Conservation (phyloP, 2,113 vertebrate genomes). For the Paraplagusia blochii region DNA sequence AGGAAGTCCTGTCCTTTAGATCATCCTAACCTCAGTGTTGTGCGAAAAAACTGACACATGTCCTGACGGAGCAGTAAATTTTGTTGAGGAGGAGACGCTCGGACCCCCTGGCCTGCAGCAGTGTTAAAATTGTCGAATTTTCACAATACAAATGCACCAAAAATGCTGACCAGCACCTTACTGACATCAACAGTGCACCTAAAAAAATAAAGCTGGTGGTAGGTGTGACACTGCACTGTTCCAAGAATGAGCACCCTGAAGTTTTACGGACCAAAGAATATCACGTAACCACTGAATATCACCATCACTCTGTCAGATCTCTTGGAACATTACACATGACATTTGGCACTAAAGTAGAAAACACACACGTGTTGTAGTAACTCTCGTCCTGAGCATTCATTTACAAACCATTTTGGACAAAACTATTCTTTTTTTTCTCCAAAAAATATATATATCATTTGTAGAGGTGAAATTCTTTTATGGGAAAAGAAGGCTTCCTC, state of each 20-base stretch:
- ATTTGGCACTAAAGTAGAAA: conserved; percentile 62
- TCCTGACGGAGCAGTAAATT: no score
- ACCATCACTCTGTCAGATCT: conserved; percentile 22
- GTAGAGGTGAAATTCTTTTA: conserved; percentile 14
- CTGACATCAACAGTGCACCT: conserved; percentile 16
- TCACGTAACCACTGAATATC: conserved; percentile 19
- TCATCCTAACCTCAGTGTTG: no score
- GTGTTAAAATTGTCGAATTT: not conserved
- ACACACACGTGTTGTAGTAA: conserved; percentile 21
- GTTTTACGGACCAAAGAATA: conserved; percentile 13
- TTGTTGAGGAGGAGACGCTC: no score
- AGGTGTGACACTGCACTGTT: conserved; percentile 26
- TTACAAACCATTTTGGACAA: conserved; percentile 20
- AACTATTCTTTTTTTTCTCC: conserved; percentile 10
- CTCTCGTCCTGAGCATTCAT: conserved; percentile 47
- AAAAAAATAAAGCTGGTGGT: conserved; percentile 62
- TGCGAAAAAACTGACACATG: no score
- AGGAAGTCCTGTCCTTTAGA: no score
- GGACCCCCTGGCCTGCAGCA: no score
- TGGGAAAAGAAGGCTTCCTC: conserved; percentile 6
- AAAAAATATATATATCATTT: conserved; percentile 17
- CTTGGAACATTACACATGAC: conserved; percentile 21
- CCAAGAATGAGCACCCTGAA: conserved; percentile 26
- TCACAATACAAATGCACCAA: conserved; percentile 32
- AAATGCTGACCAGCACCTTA: conserved; percentile 10